Percentiles rank a stretch among this genome's conserved stretches.
These are phyloP conservation scores for Acipenser transmontanus DNA, from an alignment of 2,797 vertebrate species.

Conservation along the genomic window DNA sequence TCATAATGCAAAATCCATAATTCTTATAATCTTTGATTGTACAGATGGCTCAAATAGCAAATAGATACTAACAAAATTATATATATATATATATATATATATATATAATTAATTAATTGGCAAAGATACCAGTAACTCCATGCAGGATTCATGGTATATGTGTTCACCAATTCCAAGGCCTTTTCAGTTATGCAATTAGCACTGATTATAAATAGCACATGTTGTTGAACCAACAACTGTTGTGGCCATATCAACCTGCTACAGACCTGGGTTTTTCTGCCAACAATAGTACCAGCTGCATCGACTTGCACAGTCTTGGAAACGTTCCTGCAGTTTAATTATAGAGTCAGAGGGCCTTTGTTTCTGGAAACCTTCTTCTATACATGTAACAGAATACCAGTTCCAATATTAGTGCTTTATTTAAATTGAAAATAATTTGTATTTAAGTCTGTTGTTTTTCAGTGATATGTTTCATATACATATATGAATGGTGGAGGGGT, in stretches of 20 bases:
- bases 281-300: constrained; percentile 63
- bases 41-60: too few species aligned
- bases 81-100: not conserved
- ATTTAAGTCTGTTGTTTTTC: constrained; percentile 33
- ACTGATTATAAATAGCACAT: constrained; percentile 61
- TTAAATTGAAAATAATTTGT: constrained; percentile 28
- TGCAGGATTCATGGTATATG: not conserved
- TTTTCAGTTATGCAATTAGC: constrained; percentile 55
- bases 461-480: constrained; percentile 38
- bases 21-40: too few species aligned
- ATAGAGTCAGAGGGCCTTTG: constrained; percentile 60
- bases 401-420: constrained; percentile 71
- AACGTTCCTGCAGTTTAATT: constrained; percentile 67
- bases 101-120: not conserved
- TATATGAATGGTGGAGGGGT: constrained; percentile 11
- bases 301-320: constrained; percentile 70
- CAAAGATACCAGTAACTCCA: too few species aligned
- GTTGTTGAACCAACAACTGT: constrained; percentile 54
- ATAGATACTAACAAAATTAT: too few species aligned
- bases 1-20: too few species aligned
- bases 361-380: constrained; percentile 70
- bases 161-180: constrained; percentile 35
- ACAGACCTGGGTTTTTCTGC: constrained; percentile 65
- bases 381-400: constrained; percentile 63
- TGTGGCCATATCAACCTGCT: constrained; percentile 52